Conservation (phyloP, 2,888 invertebrate species). For the Cephus rjabovi region DNA sequence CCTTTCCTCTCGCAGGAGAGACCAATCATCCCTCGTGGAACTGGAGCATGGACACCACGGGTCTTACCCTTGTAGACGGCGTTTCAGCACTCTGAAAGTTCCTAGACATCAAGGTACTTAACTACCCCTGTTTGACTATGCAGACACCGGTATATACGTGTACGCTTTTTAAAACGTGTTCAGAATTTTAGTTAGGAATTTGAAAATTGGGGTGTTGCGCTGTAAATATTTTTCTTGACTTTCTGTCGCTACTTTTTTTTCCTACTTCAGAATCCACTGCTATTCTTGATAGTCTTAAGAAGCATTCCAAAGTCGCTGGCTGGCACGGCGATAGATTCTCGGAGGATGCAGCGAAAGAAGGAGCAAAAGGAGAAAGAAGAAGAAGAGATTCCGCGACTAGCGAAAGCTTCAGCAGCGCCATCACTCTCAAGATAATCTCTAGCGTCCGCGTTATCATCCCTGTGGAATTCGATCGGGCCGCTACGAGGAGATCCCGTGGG, state of each 20-base stretch:
- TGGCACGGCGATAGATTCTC: conserved; percentile 11
- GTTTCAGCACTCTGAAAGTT: background rate
- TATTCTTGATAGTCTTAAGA: background rate
- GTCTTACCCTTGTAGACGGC: background rate
- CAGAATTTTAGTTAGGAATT: background rate
- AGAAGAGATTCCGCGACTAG: conserved; percentile 6
- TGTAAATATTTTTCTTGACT: background rate
- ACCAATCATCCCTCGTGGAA: background rate
- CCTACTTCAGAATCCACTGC: background rate
- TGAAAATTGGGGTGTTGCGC: background rate
- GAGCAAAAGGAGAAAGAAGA: conserved; percentile 10
- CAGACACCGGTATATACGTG: background rate
- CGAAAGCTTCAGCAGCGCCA: background rate
- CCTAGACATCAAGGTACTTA: background rate
- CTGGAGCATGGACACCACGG: background rate
- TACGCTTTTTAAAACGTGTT: background rate
- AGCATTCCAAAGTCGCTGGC: background rate
- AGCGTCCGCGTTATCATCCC: background rate
- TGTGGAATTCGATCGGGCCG: background rate
- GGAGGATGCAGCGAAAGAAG: background rate
- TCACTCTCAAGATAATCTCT: background rate
- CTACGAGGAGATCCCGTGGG: background rate
- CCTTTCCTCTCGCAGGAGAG: background rate
- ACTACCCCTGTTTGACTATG: background rate
- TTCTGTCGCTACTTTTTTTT: background rate